Evolutionary conservation across 2,888 invertebrate genomes (phyloP), one percentile per base, ranked within the genome.

Genomic region (Oligia fasciuncula): DNA sequence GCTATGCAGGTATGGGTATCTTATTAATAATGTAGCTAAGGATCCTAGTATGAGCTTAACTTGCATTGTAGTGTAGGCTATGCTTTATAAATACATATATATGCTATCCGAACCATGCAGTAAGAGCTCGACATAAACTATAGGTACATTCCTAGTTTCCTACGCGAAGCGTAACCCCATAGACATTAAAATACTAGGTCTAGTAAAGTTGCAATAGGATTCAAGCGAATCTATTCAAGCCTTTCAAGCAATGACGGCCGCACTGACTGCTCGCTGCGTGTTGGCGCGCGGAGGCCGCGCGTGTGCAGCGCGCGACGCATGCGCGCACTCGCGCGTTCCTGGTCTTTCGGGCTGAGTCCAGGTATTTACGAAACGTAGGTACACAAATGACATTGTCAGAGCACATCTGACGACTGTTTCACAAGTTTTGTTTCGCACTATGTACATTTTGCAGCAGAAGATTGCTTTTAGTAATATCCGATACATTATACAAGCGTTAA

Each of bases 401-500:
- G 66, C 70, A 71, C 54, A 62, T 60, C 54, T 9, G 71, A 77
- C 51, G 29, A 49, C 65, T 51, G n/a, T 17, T 80, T 51, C 60
- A 71, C 57, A 60, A 79, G 11, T 35, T 72, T 29, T 69, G n/a
- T 49, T n/a, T 29, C 51, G 60, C 60, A 63, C 71, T 81, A 81
- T 81, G 70, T 85, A 87, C 85, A 87, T 63, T 66, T 73, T 70
- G 66, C 79, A 73, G 76, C 80, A 68, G 65, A 54, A 57, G 35
- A 79, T 72, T 68, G 43, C 67, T 76, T 71, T 67, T 79, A 72
- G 35, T 72, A 73, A 29, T 71, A 66, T 65, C 19, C 49, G 67
- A 78, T 75, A 77, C 60, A 79, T 66, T 43, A 67, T 11, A 76
- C 60, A 85, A 88, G 79, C 86, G 71, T 77, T 73, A 76, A 80